These are phyloP conservation scores for Falco biarmicus DNA, from an alignment of 2,797 vertebrate genomes.

Conservation along the genomic window DNA sequence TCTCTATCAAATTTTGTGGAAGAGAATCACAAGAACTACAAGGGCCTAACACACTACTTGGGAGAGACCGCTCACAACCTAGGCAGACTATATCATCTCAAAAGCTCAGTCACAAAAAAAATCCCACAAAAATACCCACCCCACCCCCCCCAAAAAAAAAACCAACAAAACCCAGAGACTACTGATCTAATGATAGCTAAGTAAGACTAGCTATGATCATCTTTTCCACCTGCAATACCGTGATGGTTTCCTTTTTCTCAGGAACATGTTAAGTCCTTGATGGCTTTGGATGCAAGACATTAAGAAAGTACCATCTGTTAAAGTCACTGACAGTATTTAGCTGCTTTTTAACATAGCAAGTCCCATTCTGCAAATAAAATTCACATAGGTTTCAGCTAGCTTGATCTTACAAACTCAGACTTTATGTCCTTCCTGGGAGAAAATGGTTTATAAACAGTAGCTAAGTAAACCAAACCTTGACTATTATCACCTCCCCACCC, in stretches of 20 bases:
- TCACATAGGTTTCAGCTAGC: neutral
- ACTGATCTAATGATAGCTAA: neutral
- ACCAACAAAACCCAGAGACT: fast-evolving
- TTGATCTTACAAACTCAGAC: neutral
- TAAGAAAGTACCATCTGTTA: neutral
- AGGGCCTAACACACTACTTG: neutral
- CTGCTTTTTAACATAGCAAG: neutral
- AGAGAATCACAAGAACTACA: neutral
- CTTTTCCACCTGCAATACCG: neutral
- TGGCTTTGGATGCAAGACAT: neutral
- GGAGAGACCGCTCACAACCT: neutral
- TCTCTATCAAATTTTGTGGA: constrained; percentile 1
- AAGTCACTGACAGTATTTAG: neutral
- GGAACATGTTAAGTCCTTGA: neutral
- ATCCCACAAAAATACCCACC: fast-evolving
- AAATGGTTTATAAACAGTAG: neutral
- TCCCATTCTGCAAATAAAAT: neutral
- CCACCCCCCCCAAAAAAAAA: neutral
- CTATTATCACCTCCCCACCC: neutral
- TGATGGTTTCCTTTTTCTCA: neutral
- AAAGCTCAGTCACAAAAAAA: neutral
- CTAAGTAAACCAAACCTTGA: neutral
- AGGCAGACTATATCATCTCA: neutral
- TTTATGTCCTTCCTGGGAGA: neutral
- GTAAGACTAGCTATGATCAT: neutral